Evolutionary conservation across 2,888 invertebrate species (phyloP).

Genomic region (Lasioglossum villosulum): DNA sequence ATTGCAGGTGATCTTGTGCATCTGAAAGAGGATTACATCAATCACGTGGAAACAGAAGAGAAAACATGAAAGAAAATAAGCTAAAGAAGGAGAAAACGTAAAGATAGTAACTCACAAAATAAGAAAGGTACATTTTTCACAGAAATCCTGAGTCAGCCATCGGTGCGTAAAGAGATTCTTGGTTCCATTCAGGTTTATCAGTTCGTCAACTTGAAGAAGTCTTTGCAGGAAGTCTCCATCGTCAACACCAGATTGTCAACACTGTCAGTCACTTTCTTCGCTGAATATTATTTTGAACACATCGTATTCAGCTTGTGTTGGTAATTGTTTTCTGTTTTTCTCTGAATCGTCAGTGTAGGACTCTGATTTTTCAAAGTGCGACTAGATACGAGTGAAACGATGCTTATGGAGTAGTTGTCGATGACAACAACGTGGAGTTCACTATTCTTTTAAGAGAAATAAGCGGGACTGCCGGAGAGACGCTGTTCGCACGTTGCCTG

Average conservation of each 20-base stretch:
- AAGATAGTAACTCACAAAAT: constrained; percentile 58
- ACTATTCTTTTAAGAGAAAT: constrained; percentile 12
- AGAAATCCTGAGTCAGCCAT: neutral
- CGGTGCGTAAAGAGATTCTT: neutral
- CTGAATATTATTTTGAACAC: neutral
- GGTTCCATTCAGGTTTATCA: neutral
- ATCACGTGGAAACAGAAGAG: neutral
- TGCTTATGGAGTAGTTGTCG: neutral
- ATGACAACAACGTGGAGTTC: neutral
- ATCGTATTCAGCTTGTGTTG: neutral
- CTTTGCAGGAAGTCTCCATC: neutral
- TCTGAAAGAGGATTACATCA: constrained; percentile 29
- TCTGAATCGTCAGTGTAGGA: neutral
- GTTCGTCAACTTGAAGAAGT: neutral
- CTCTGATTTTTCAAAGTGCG: no score
- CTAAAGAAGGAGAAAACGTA: neutral
- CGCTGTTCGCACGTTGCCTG: constrained; percentile 51
- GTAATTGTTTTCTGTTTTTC: neutral
- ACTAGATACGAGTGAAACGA: neutral
- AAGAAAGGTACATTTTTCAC: constrained; percentile 52
- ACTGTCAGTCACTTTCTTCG: constrained; percentile 12
- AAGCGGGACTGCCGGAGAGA: constrained; percentile 33
- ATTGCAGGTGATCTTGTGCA: constrained; percentile 53
- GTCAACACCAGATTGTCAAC: neutral
- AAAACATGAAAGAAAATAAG: neutral